These are phyloP conservation scores for Heliconius congener DNA, from an alignment of 1,140 invertebrate species.

Conservation along the genomic window DNA sequence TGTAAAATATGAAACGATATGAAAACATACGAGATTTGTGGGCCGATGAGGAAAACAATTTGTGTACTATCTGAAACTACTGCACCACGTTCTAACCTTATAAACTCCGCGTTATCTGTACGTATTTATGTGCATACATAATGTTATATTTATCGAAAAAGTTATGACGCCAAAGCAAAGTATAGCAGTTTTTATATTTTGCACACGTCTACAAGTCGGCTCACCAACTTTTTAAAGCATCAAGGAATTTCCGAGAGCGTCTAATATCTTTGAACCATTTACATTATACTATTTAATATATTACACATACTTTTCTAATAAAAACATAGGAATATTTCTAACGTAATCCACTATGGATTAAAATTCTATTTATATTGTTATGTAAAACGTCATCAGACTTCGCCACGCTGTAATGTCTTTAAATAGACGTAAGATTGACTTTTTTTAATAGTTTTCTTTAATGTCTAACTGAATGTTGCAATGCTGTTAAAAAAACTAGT, in stretches of 20 bases:
- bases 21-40: not conserved
- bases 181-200: constrained; percentile 39
- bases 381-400: too few relatives aligned
- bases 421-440: too few relatives aligned
- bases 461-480: too few relatives aligned
- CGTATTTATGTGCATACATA: constrained; percentile 18
- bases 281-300: too few relatives aligned
- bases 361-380: too few relatives aligned
- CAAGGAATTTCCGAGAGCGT: not conserved
- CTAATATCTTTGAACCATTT: too few relatives aligned
- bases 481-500: too few relatives aligned
- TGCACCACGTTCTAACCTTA: not conserved
- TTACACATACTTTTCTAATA: too few relatives aligned
- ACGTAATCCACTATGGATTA: too few relatives aligned
- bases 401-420: too few relatives aligned
- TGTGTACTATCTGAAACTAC: not conserved
- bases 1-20: not conserved
- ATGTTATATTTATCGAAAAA: constrained; percentile 33
- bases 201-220: constrained; percentile 34
- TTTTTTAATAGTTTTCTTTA: too few relatives aligned
- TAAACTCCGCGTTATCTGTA: not conserved
- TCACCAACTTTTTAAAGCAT: constrained; percentile 5
- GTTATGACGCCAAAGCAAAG: constrained; percentile 28
- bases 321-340: too few relatives aligned
- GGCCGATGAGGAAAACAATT: not conserved